Evolutionary conservation across 2,888 invertebrate genomes (phyloP), one percentile per base, ranked within the genome.

Genomic region (Eupithecia dodoneata): DNA sequence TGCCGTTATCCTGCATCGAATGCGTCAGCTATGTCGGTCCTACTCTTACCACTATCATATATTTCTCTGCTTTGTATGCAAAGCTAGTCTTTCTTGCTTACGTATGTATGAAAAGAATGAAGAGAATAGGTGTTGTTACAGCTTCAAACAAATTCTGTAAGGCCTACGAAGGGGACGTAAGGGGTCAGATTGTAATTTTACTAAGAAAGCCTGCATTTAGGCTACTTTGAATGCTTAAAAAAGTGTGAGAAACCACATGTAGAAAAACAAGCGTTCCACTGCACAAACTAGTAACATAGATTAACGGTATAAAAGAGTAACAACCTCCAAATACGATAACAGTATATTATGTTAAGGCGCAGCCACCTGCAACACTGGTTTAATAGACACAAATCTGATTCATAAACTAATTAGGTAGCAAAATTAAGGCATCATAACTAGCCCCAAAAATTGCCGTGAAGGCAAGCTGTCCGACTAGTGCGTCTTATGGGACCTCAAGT

Each of bases 291-390:
- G 72, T 77, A 82, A 79, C 79, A 67, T 76, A 81, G 82, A 74
- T 78, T 83, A 86, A 84, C 83, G 82, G 84, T 82, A 82, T 76
- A 73, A 79, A 82, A 84, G 86, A 83, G 83, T 87, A 87, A 87
- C 85, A 88, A 85, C 86, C 88, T 86, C 82, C 81, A 81, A 81
- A 82, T 79, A 77, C 74, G 30, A 80, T 81, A 80, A 80, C n/a
- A 42, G 15, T 30, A 84, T 87, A 87, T 71, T 63, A 63, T 30
- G 30, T 30, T 81, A 83, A 83, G 84, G 83, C 85, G 80, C 83
- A 85, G 82, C 80, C 81, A 81, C 85, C 84, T 87, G 86, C 84
- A 85, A 85, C 84, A 83, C 82, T 86, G 84, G 82, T 83, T 85
- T 81, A 80, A 79, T 79, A 83, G 70, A 72, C 73, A 73, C 59